Evolutionary conservation across 2,113 vertebrate genomes (phyloP), one percentile per base, ranked within the genome.

Genomic region (Isurus oxyrinchus): DNA sequence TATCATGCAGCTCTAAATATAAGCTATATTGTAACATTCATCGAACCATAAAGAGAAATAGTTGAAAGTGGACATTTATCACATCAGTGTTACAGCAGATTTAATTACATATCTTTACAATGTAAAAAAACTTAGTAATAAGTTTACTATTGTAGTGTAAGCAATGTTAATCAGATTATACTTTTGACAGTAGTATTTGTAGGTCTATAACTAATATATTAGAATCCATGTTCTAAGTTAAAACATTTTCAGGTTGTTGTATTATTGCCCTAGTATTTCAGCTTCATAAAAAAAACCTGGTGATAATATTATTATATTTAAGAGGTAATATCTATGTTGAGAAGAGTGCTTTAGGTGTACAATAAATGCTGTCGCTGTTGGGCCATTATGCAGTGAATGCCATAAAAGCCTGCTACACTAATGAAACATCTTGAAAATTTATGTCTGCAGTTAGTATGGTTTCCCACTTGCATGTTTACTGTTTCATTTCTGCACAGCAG

Each of bases 401-500:
- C 44, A 53, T 69, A 95, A 95, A 95, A 95, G 23, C 67, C 63
- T 95, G 66, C 40, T 31, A 49, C 94, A 95, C 94, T 95, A 72
- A 69, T 72, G 63, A 53, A 95, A 95, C 67, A 72, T 95, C 27
- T 95, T 31, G 61, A 69, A 55, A 95, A 72, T 95, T 95, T 72
- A 95, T 55, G 63, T 69, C 63, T 95, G 66, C 31, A 55, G 66
- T 72, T 69, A 76, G 66, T 55, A 53, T 53, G 44, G 49, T 72
- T 95, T 72, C 40, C 44, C 94, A 95, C 66, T 72, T 95, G 44
- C 67, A 72, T 95, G 94, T 95, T 95, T 95, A 76, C 40, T 55
- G 94, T 95, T 95, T 95, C 66, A 95, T 55, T 72, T 95, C 94
- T 72, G 49, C 94, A 95, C 94, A 95, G 67, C 94, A 72, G 94